phyloP scores from a whole-genome alignment of 64 coral and sea anemone species.

The Montipora sp. region DNA sequence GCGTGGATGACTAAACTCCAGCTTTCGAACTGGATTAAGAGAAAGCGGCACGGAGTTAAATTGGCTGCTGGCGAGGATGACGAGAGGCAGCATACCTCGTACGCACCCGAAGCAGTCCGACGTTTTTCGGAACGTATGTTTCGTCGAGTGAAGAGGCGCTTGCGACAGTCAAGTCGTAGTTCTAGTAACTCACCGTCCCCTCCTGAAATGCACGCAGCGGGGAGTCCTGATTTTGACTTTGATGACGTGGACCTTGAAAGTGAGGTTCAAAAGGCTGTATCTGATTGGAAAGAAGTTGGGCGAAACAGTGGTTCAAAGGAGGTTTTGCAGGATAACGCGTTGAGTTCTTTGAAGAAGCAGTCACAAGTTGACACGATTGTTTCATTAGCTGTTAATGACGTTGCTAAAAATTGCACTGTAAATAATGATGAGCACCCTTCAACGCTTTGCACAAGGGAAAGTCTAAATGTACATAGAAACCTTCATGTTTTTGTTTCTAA shows the following conservation, averaged over 20 bases:
- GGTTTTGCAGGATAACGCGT: background rate
- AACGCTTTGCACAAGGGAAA: background rate
- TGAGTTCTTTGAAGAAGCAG: background rate
- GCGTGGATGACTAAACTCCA: conserved; percentile 22
- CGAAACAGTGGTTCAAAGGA: conserved; percentile 6
- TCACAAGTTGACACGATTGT: background rate
- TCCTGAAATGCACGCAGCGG: background rate
- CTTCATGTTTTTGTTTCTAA: background rate
- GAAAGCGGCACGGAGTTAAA: background rate
- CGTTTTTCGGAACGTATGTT: conserved; percentile 10
- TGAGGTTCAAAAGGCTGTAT: background rate
- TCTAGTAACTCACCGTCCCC: background rate
- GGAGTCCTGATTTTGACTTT: background rate
- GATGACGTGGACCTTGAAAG: conserved; percentile 5
- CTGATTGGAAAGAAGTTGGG: background rate
- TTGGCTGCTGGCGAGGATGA: background rate
- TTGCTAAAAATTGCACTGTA: conserved; percentile 17
- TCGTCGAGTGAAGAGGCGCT: background rate
- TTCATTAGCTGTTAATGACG: background rate
- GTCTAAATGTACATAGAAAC: background rate
- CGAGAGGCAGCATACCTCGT: background rate
- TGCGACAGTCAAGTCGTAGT: conserved; percentile 4
- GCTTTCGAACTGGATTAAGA: conserved; percentile 20
- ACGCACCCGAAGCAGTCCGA: background rate
- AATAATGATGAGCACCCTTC: background rate